Base-by-base conservation (phyloP, 2,888 invertebrate genomes). In the Adineta ricciae region DNA sequence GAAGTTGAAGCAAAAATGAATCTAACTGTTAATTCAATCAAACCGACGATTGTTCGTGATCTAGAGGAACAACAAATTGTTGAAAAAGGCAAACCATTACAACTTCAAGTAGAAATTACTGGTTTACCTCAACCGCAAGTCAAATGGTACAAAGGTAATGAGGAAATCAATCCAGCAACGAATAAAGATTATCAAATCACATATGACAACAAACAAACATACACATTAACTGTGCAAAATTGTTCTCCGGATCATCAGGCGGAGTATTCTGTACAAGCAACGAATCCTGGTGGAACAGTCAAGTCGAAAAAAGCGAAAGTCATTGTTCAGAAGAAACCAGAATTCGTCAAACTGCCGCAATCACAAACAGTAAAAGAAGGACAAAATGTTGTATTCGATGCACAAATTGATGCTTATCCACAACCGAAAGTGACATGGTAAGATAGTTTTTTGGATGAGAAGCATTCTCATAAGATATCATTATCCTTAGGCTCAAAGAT, bases 1-100 rank as follows among this genome's bases (percentile, higher is more conserved):
- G 90, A 90, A 85, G 87, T 89, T 84, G 89, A 89, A 38, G 90
- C 90, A 86, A 89, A 88, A 86, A 90, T 90, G 27, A 89, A 89
- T 21, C 88, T 91, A 52, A 88, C 87, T 46, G 87, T 90, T 41
- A 78, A 78, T 41, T 78, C 41, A 24, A 41, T 78, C 24, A 78
- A 78, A 41, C 78, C 78, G 41, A 78, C 24, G 3, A 78, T 78
- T 78, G 41, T 78, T 78, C 78, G 41, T 11, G 78, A 78, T 78
- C 41, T 78, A 41, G 21, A 41, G 11, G 78, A 78, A 78, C 78
- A 78, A n/a, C 5, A 41, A 78, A 78, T n/a, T 54, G 73, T 85
- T 46, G 85, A 83, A 38, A 54, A 83, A 72, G 52, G 83, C 41
- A 84, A 86, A 84, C 84, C 86, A 32, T 46, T 86, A 49, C 54